A percentile compares a stretch with the other conserved stretches of the same genome.
Evolutionary conservation across 1,140 invertebrate genomes (phyloP).

Genomic region (Drosophila rhopaloa): DNA sequence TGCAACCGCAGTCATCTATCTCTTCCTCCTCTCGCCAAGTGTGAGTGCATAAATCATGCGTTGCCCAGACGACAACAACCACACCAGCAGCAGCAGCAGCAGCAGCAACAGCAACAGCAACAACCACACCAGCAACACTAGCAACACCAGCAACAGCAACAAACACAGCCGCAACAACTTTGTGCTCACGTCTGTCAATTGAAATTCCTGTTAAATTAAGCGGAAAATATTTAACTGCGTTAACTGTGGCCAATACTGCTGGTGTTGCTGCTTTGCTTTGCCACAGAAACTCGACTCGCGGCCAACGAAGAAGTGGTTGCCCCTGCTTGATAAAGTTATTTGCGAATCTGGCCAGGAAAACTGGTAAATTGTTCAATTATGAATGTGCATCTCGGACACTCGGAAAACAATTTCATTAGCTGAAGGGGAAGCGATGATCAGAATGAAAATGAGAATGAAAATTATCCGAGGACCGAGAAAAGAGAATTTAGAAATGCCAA

Average conservation of each 20-base stretch:
- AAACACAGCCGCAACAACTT: slow-evolving; percentile 20
- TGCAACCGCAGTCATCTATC: slow-evolving; percentile 21
- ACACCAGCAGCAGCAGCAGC: slow-evolving; percentile 7
- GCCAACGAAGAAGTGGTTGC: not conserved
- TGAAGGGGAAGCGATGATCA: slow-evolving; percentile 2
- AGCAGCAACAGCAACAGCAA: slow-evolving; percentile 9
- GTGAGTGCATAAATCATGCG: slow-evolving; percentile 81
- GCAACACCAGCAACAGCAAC: not conserved
- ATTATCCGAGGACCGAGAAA: slow-evolving; percentile 1
- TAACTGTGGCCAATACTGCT: slow-evolving; percentile 42
- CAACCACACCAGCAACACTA: slow-evolving; percentile 13
- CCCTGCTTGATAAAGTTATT: slow-evolving; percentile 72
- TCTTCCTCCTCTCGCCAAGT: slow-evolving; percentile 41
- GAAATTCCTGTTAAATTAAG: slow-evolving; percentile 84
- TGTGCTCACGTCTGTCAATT: slow-evolving; percentile 76
- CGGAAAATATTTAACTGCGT: slow-evolving; percentile 81
- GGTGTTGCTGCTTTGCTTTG: slow-evolving; percentile 40
- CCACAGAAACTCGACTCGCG: slow-evolving; percentile 31
- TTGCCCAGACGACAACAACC: slow-evolving; percentile 44
- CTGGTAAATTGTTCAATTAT: slow-evolving; percentile 84
- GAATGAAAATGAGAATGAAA: slow-evolving; percentile 32
- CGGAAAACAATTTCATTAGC: slow-evolving; percentile 39
- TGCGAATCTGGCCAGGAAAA: slow-evolving; percentile 50
- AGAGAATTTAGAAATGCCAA: slow-evolving; percentile 11
- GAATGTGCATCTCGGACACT: slow-evolving; percentile 44